Base-by-base conservation (phyloP, 1,140 invertebrate genomes). In the Drosophila setifemur region DNA sequence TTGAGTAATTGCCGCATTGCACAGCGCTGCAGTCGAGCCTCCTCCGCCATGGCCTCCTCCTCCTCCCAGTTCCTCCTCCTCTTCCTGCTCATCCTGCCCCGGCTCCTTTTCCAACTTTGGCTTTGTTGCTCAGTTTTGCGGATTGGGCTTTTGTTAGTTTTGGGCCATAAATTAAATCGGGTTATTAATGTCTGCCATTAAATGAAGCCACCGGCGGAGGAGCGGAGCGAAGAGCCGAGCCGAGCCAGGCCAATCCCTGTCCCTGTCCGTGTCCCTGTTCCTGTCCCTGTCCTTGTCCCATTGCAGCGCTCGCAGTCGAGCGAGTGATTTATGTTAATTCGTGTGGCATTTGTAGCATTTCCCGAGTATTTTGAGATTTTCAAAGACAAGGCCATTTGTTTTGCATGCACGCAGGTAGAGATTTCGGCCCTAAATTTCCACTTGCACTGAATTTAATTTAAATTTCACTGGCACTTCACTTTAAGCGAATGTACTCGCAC, bases 141-240 rank as follows among this genome's bases (percentile, higher is more conserved):
- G 47, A 61, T 50, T 69, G 70, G 74, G 71, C 81, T 75, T 81
- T 81, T 74, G 81, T 86, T 86, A 86, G 82, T 74, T 79, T 76
- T 73, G 57, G 81, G 71, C 66, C 81, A 86, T 86, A 86, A 86
- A 86, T 86, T 86, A 86, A 86, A 86, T 86, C 72, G 78, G 53
- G 81, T 86, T 86, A 86, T 86, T 86, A 86, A 86, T 86, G 81
- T 86, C 76, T 79, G 67, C 75, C 81, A 86, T 86, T 86, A 85
- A 85, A 81, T 83, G 79, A 85, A 83, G 79, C 79, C 74, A 83
- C 70, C 77, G 66, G 66, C 40, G n/a, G n/a, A 33, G 33, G 37
- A 58, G 29, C 8, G 11, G 5, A 28, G 25, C 40, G n/a, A n/a
- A n/a, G n/a, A n/a, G n/a, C n/a, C n/a, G n/a, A n/a, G n/a, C n/a